These are phyloP conservation scores for Protonibea diacanthus DNA, from an alignment of 2,797 vertebrate species.

Conservation along the genomic window DNA sequence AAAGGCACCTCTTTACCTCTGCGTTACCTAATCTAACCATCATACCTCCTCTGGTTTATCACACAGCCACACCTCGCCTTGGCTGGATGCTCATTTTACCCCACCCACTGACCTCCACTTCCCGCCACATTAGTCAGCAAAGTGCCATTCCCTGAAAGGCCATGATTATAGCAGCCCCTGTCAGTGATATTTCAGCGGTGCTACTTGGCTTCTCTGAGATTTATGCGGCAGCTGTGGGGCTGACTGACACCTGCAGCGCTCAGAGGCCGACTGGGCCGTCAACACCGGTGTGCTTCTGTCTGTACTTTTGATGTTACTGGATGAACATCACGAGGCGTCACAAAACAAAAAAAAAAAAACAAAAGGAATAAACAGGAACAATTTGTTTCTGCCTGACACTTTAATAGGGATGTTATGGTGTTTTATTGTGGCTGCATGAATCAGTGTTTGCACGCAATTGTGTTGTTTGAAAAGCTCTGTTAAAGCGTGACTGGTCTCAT, in stretches of 20 bases:
- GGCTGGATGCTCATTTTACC: neutral
- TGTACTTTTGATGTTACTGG: conserved; percentile 36
- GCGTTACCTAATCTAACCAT: neutral
- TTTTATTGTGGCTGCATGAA: neutral
- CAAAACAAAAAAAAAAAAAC: neutral
- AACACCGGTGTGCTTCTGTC: conserved; percentile 26
- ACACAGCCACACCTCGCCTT: conserved; percentile 5
- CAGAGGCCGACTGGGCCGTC: conserved; percentile 10
- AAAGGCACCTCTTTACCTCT: neutral
- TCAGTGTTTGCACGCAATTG: neutral
- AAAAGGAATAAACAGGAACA: neutral
- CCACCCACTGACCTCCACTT: conserved; percentile 36
- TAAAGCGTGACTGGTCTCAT: neutral
- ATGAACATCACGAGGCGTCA: conserved; percentile 15
- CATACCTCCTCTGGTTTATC: conserved; percentile 11
- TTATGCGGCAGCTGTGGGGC: conserved; percentile 43
- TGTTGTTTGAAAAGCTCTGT: neutral
- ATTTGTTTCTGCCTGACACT: conserved; percentile 17
- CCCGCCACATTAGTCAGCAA: conserved; percentile 58
- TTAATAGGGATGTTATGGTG: conserved; percentile 4
- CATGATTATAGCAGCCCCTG: conserved; percentile 22
- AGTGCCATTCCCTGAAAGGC: conserved; percentile 47
- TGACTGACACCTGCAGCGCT: conserved; percentile 49
- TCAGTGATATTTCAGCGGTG: conserved; percentile 41
- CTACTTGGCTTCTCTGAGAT: conserved; percentile 33